Base-by-base conservation (phyloP, 2,797 vertebrate genomes). In the Etheostoma nigrum region DNA sequence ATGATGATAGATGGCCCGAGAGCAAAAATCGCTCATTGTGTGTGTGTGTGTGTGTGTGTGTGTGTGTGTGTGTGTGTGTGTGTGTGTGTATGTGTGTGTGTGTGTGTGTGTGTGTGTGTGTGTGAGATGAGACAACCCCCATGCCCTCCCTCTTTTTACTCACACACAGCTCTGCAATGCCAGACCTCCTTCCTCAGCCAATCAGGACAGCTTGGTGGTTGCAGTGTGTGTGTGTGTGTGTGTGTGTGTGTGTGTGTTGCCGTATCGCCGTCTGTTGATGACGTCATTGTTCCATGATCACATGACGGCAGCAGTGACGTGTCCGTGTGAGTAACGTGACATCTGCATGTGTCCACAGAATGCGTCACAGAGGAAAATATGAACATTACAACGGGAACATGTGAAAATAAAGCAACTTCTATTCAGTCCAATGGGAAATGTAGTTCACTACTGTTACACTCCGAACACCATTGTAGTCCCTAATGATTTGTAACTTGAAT, bases 111-210 rank as follows among this genome's bases (percentile, higher is more conserved):
- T 55, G 62, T 61, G 68, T 51, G 25, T 52, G 65, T 44, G 59
- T 19, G 72, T 16, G 72, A 2, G 51, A 58, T 14, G 65, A 77
- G 30, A 74, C 63, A 55, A 40, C 36, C 70, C 65, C 23, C 51
- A 23, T 21, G 23, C 58, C 51, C 65, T 36, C 65, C 67, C 55
- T 54, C 18, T 49, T 36, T 65, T 40, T 10, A 60, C 66, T 54
- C 76, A 58, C 73, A 59, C 51, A 49, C 66, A 71, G 47, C 67
- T 77, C 76, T 76, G 78, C 72, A 75, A 63, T 45, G 85, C 78
- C 83, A 70, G 72, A 55, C 81, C 68, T 16, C 55, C 66, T 82
- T 65, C 69, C 40, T 76, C 69, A 79, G 77, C 92, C 91, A 94
- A 92, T 91, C 79, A 71, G 67, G 71, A 36, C 0, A 3, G 59